A percentile compares a stretch with the other conserved stretches of the same genome.
Evolutionary conservation across 2,113 vertebrate genomes (phyloP).

Genomic region (Leucopsar rothschildi): DNA sequence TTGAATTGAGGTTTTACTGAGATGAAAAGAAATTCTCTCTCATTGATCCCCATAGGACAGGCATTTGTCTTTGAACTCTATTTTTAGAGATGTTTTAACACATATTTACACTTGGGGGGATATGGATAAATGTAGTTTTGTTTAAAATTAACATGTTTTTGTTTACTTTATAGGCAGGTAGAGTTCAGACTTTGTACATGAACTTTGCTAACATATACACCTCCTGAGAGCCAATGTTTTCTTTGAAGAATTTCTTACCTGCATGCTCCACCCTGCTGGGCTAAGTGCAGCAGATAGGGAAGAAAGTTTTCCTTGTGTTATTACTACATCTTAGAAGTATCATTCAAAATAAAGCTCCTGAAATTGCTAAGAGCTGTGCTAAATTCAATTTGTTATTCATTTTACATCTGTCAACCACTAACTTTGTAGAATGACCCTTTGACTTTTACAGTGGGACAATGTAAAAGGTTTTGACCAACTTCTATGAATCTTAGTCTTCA

Average conservation of each 20-base stretch:
- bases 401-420: not conserved
- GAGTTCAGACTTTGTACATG: conserved; percentile 38
- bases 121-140: conserved; percentile 58
- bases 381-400: not conserved
- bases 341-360: not conserved
- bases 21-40: conserved; percentile 56
- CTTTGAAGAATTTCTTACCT: conserved; percentile 56
- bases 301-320: not conserved
- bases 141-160: conserved; percentile 62
- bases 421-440: not conserved
- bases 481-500: not conserved
- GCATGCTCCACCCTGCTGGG: not conserved
- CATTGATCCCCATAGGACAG: conserved; percentile 50
- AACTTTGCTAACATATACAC: conserved; percentile 5
- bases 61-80: conserved; percentile 62
- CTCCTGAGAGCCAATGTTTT: conserved; percentile 20
- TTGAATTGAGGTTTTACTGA: conserved; percentile 59
- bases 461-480: not conserved
- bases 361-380: not conserved
- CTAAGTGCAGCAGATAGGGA: not conserved
- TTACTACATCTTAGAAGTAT: not conserved
- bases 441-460: not conserved
- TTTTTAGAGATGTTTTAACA: conserved; percentile 55
- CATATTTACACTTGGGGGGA: conserved; percentile 26
- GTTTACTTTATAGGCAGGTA: conserved; percentile 45